Conservation (phyloP, 2,797 vertebrate genomes). For the Rachycentron canadum region DNA sequence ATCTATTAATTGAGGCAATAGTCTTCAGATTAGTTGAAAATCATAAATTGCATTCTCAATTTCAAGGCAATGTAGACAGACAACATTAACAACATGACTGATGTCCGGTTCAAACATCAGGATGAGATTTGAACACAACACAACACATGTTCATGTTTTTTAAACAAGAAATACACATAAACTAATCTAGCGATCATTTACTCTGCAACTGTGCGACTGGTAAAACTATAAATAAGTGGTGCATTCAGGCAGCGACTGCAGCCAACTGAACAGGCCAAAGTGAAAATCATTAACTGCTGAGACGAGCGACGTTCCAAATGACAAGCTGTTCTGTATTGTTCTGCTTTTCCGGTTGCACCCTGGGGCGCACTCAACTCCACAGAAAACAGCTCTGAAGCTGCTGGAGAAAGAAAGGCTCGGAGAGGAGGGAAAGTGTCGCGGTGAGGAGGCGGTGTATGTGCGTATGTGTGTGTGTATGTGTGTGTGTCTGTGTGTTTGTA, state of each 20-base stretch:
- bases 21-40: not conserved
- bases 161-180: not conserved
- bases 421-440: slow-evolving; percentile 30
- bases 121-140: not conserved
- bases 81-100: not conserved
- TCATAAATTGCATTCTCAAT: not conserved
- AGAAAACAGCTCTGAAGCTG: slow-evolving; percentile 54
- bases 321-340: slow-evolving; percentile 71
- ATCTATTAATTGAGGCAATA: not conserved
- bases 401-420: slow-evolving; percentile 43
- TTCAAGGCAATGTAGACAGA: not conserved
- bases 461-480: slow-evolving; percentile 23
- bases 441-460: slow-evolving; percentile 26
- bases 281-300: slow-evolving; percentile 57
- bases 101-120: not conserved
- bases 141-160: not conserved
- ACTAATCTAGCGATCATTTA: not conserved
- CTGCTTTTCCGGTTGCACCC: slow-evolving; percentile 62
- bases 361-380: slow-evolving; percentile 49
- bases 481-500: slow-evolving; percentile 23
- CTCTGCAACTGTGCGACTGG: not conserved
- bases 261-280: slow-evolving; percentile 44
- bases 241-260: slow-evolving; percentile 24
- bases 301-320: slow-evolving; percentile 37
- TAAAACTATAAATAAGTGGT: slow-evolving; percentile 23